Conservation (phyloP, 2,888 invertebrate species). For the Amphipyra tragopoginis region DNA sequence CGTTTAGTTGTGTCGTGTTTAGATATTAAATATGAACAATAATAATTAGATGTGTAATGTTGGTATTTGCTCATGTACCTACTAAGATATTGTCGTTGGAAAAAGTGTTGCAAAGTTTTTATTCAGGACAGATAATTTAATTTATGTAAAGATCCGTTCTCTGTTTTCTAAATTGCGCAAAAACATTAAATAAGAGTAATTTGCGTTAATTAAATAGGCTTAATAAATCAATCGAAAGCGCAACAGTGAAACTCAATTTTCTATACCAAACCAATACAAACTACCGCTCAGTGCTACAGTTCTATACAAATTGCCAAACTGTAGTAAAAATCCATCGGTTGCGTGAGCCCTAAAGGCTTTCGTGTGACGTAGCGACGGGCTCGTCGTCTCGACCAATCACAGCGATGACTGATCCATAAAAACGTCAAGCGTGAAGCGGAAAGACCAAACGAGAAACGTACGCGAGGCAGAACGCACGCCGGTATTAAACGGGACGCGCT, state of each 20-base stretch:
- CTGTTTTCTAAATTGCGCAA: background rate
- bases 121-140: background rate
- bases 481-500: slow-evolving; percentile 52
- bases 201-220: background rate
- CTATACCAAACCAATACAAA: background rate
- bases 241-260: background rate
- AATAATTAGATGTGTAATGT: background rate
- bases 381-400: slow-evolving; percentile 78
- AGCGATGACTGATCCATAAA: slow-evolving; percentile 73
- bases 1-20: background rate
- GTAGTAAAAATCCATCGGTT: slow-evolving; percentile 64
- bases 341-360: slow-evolving; percentile 74
- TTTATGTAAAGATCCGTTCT: too few relatives aligned
- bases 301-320: slow-evolving; percentile 39
- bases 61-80: background rate
- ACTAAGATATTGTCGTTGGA: background rate
- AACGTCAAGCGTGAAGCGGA: slow-evolving; percentile 72
- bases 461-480: slow-evolving; percentile 76
- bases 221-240: background rate
- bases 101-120: background rate
- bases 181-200: too few relatives aligned
- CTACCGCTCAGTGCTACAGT: slow-evolving; percentile 20
- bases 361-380: slow-evolving; percentile 80
- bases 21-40: background rate
- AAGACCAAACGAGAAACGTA: slow-evolving; percentile 76